A percentile compares a stretch with the other conserved stretches of the same genome.
Evolutionary conservation across 2,113 vertebrate genomes (phyloP).

Genomic region (Mionectes macconnelli): DNA sequence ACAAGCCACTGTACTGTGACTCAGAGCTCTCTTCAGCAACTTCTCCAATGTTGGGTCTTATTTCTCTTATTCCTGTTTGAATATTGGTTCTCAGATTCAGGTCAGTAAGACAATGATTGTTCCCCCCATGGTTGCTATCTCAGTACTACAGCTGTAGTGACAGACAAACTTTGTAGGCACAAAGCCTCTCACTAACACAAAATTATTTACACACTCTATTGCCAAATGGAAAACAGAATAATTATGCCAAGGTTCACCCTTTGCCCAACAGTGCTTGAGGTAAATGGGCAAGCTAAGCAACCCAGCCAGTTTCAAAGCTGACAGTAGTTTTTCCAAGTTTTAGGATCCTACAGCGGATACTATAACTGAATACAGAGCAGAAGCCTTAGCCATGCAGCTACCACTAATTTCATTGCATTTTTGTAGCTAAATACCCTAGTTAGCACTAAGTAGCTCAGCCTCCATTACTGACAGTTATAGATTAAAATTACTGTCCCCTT

Average conservation of each 20-base stretch:
- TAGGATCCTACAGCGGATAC: neutral
- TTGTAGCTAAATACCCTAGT: neutral
- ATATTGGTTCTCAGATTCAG: neutral
- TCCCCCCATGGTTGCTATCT: neutral
- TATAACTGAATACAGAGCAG: neutral
- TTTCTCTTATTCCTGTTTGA: neutral
- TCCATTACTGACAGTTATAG: neutral
- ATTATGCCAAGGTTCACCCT: conserved; percentile 13
- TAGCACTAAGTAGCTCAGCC: neutral
- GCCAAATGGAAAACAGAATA: neutral
- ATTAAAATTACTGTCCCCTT: neutral
- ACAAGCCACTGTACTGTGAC: neutral
- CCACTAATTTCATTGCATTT: neutral
- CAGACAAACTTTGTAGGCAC: neutral
- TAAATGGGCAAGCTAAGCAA: neutral
- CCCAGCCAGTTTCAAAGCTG: neutral
- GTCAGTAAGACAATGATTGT: neutral
- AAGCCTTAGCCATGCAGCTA: neutral
- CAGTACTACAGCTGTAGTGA: neutral
- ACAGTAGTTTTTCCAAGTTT: conserved; percentile 4
- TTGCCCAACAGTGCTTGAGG: neutral
- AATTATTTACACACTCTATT: neutral
- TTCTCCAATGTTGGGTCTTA: neutral
- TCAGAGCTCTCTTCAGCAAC: neutral
- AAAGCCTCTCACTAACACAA: neutral